Percentiles rank a stretch among this genome's conserved stretches.
Evolutionary conservation across 1,140 invertebrate genomes (phyloP).

Genomic region (Musca domestica): DNA sequence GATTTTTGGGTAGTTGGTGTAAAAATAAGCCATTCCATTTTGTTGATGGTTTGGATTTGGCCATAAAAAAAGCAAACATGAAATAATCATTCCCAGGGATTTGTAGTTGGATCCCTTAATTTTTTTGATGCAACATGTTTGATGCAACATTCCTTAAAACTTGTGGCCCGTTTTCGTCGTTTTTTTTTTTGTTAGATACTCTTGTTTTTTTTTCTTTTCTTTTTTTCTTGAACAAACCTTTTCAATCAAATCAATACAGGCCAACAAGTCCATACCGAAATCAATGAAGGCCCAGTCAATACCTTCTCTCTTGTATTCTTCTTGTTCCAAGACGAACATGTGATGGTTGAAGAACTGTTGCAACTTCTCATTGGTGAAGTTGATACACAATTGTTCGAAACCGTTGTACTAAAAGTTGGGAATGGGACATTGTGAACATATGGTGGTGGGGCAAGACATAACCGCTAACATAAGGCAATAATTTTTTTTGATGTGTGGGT

Average conservation of each 20-base stretch:
- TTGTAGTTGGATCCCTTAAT: too few relatives aligned
- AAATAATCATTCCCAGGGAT: too few relatives aligned
- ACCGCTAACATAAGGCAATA: background rate
- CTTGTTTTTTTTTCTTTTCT: background rate
- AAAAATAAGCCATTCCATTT: too few relatives aligned
- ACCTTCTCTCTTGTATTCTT: slow-evolving; percentile 94
- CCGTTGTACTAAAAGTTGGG: slow-evolving; percentile 80
- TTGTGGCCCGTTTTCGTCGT: background rate
- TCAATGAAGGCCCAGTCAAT: slow-evolving; percentile 96
- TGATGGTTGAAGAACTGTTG: slow-evolving; percentile 99
- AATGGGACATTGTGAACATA: background rate
- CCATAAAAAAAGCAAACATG: too few relatives aligned
- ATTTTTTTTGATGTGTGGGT: background rate
- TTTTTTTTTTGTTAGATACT: background rate
- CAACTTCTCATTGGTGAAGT: slow-evolving; percentile 97
- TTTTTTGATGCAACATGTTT: too few relatives aligned
- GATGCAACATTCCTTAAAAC: background rate
- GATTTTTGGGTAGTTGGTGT: too few relatives aligned
- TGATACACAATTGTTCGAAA: slow-evolving; percentile 98
- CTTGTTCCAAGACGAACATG: slow-evolving; percentile 98
- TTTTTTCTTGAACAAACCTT: slow-evolving; percentile 68
- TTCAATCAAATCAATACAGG: slow-evolving; percentile 96
- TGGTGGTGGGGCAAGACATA: background rate
- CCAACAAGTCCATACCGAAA: slow-evolving; percentile 96
- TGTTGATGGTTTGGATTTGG: too few relatives aligned